Percentiles rank a stretch among this genome's conserved stretches.
These are phyloP conservation scores for Pterostichus niger DNA, from an alignment of 2,888 invertebrate genomes.

Conservation along the genomic window DNA sequence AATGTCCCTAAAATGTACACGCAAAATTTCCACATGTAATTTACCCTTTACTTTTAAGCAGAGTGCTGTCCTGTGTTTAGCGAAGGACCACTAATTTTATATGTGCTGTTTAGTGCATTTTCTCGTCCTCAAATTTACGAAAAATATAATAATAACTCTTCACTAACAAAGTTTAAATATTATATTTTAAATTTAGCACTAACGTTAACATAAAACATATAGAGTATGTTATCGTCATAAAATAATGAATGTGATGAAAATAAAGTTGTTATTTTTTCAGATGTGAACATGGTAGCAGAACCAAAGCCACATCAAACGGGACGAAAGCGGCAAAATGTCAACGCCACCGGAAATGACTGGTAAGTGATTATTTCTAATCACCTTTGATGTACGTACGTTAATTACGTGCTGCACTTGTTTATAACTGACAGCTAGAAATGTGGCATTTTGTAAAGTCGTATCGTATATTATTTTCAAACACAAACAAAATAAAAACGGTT, in stretches of 20 bases:
- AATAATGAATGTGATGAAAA: too few relatives aligned
- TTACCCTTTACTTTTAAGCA: constrained; percentile 39
- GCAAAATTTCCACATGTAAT: constrained; percentile 31
- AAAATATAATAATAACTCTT: constrained; percentile 40
- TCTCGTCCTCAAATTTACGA: constrained; percentile 27
- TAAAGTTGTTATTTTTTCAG: constrained; percentile 75
- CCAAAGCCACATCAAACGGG: constrained; percentile 84
- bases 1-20: not conserved
- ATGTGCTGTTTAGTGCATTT: constrained; percentile 50
- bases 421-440: constrained; percentile 29
- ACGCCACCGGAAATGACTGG: constrained; percentile 83
- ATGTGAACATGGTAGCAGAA: constrained; percentile 86
- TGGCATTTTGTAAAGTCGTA: constrained; percentile 15
- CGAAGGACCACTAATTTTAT: constrained; percentile 42
- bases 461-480: too few relatives aligned
- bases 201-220: not conserved
- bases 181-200: not conserved
- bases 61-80: constrained; percentile 44
- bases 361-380: constrained; percentile 73
- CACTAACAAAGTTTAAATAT: not conserved
- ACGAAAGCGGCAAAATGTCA: constrained; percentile 81
- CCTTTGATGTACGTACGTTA: constrained; percentile 25
- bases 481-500: too few relatives aligned
- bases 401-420: constrained; percentile 9
- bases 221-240: too few relatives aligned